These are phyloP conservation scores for Noctua comes DNA, from an alignment of 2,888 invertebrate species.

Conservation along the genomic window DNA sequence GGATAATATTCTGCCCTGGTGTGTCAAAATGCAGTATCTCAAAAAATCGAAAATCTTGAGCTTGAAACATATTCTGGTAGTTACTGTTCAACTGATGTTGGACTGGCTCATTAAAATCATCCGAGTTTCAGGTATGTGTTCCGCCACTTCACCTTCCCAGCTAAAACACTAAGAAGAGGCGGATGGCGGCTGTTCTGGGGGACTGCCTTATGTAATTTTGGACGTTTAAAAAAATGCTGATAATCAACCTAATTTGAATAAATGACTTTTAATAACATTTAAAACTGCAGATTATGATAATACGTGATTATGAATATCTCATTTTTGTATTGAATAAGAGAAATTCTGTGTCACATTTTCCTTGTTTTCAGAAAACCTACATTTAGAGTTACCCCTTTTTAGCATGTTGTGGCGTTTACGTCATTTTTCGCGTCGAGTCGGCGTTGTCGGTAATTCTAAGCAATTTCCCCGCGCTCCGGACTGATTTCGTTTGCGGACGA, in stretches of 20 bases:
- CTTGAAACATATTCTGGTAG: background rate
- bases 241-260: too few relatives aligned
- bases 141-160: background rate
- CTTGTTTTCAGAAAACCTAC: background rate
- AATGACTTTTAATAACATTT: too few relatives aligned
- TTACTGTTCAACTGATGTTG: background rate
- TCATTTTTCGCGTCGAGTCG: constrained; percentile 61
- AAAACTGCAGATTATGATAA: too few relatives aligned
- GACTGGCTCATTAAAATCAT: background rate
- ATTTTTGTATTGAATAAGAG: background rate
- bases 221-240: too few relatives aligned
- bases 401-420: constrained; percentile 44
- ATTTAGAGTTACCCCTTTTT: background rate
- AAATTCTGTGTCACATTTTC: background rate
- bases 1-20: constrained; percentile 41
- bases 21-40: background rate
- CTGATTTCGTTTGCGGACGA: constrained; percentile 59
- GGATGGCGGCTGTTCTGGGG: background rate
- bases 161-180: background rate
- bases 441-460: constrained; percentile 62
- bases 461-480: constrained; percentile 56
- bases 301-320: background rate
- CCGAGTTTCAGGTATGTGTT: background rate
- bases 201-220: too few relatives aligned
- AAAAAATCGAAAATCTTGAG: background rate